phyloP scores from a whole-genome alignment of 2,797 vertebrate genomes.

The Enteromius treurensis region DNA sequence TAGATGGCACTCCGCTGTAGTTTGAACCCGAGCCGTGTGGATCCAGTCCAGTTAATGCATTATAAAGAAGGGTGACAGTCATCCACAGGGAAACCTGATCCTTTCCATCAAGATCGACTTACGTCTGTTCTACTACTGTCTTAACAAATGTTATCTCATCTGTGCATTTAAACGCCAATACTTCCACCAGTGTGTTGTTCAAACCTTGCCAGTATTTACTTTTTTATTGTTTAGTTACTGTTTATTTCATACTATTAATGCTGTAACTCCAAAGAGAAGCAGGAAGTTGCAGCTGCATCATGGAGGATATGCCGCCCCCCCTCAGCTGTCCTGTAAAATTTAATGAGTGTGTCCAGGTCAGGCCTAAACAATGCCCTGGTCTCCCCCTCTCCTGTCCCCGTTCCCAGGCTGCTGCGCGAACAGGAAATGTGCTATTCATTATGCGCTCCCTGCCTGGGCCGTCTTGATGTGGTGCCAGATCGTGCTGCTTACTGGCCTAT shows the following conservation, averaged over 20 bases:
- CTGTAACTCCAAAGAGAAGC: background rate
- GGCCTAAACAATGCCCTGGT: slow-evolving; percentile 68
- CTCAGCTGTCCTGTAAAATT: slow-evolving; percentile 59
- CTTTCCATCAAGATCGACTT: slow-evolving; percentile 54
- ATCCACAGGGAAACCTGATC: slow-evolving; percentile 59
- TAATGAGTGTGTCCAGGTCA: slow-evolving; percentile 67
- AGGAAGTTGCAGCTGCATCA: slow-evolving; percentile 37
- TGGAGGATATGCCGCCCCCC: slow-evolving; percentile 55
- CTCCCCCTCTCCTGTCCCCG: slow-evolving; percentile 59
- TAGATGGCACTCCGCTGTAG: slow-evolving; percentile 35
- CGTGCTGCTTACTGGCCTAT: slow-evolving; percentile 41
- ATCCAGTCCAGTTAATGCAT: slow-evolving; percentile 67
- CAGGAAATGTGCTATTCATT: slow-evolving; percentile 75
- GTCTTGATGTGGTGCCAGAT: slow-evolving; percentile 50
- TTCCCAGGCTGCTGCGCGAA: slow-evolving; percentile 61
- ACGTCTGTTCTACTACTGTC: slow-evolving; percentile 54
- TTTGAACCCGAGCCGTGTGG: slow-evolving; percentile 65
- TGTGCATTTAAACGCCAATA: background rate
- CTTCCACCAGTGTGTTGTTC: background rate
- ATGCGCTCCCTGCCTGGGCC: slow-evolving; percentile 57
- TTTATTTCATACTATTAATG: background rate
- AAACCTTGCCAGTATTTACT: background rate
- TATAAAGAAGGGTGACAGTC: slow-evolving; percentile 72
- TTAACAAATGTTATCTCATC: slow-evolving; percentile 47
- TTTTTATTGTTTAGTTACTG: too few species aligned